Evolutionary conservation across 1,140 invertebrate species (phyloP), one percentile per base, ranked within the genome.

Genomic region (Eupeodes corollae): DNA sequence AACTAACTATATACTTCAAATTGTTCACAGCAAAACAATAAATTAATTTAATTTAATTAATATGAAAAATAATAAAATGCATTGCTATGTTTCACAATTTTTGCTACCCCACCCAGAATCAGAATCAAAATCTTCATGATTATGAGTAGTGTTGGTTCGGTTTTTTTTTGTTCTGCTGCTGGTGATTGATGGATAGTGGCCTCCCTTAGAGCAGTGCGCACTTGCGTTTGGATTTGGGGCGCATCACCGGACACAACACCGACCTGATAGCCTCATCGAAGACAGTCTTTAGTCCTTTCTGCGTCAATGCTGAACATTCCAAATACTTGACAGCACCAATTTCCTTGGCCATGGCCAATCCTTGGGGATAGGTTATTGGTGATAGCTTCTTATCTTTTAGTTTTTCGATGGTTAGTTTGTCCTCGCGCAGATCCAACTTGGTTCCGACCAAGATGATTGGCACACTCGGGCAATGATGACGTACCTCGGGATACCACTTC

Each of bases 251-350:
- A 73, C 90, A 92, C 34, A 99, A 79, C 49, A 98, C 96, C 26
- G 96, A 96, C 52, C 97, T 79, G 66, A 99, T 99, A 35, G 96
- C 96, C 79, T 99, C 96, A 72, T 99, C 96, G 72, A 99, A 99
- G 47, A 99, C 96, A 50, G 94, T 98, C 79, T 99, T 99, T 55
- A 99, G 76, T 39, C 96, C 96, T 78, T 98, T 99, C 79, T 99
- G 91, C 55, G 95, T 98, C 44, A 99, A 75, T 42, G 93, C 92
- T 15, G 89, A 93, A 70, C 93, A 97, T 73, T 97, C 93, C 54
- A 96, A 74, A 75, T 97, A 97, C 70, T 95, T 95, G 6, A 94
- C 91, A n/a, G 93, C 88, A 51, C 85, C 89, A 48, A 99, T 96
- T 75, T 99, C 95, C 75, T 98, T 98, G 21, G 93, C 90, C 92